Conservation (phyloP, 2,888 invertebrate genomes). For the Scaeva pyrastri region DNA sequence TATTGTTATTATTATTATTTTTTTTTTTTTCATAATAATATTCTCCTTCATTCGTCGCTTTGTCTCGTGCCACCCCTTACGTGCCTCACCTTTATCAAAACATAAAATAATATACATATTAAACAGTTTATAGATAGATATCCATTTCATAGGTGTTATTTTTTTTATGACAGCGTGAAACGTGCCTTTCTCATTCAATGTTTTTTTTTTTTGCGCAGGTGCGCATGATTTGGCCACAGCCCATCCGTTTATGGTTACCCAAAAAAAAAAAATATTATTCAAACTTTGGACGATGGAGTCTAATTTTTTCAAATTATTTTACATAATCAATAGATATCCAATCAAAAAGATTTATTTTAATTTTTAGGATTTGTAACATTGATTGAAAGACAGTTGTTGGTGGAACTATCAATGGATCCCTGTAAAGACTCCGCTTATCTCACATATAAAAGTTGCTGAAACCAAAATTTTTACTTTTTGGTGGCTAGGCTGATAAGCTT, state of each 20-base stretch:
- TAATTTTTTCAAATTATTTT: no score
- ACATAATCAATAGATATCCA: no score
- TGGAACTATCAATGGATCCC: no score
- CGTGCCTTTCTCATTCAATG: constrained; percentile 48
- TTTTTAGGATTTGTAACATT: no score
- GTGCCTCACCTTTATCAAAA: constrained; percentile 40
- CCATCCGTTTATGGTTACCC: constrained; percentile 51
- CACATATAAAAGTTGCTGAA: no score
- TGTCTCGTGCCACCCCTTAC: constrained; percentile 49
- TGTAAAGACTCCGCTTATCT: no score
- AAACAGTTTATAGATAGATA: constrained; percentile 44
- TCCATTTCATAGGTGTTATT: constrained; percentile 51
- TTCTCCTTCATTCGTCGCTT: constrained; percentile 49
- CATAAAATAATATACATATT: constrained; percentile 58
- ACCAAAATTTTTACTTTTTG: no score
- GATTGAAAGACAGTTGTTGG: no score
- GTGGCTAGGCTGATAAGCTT: no score
- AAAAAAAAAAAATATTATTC: constrained; percentile 38
- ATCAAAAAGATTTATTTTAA: no score
- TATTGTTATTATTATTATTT: constrained; percentile 16
- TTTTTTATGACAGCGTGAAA: constrained; percentile 18
- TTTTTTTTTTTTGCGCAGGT: constrained; percentile 60
- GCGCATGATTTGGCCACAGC: constrained; percentile 36
- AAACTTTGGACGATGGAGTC: background rate
- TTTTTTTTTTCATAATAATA: constrained; percentile 35